Evolutionary conservation across 2,113 vertebrate species (phyloP).

Genomic region (Grammomys surdaster): DNA sequence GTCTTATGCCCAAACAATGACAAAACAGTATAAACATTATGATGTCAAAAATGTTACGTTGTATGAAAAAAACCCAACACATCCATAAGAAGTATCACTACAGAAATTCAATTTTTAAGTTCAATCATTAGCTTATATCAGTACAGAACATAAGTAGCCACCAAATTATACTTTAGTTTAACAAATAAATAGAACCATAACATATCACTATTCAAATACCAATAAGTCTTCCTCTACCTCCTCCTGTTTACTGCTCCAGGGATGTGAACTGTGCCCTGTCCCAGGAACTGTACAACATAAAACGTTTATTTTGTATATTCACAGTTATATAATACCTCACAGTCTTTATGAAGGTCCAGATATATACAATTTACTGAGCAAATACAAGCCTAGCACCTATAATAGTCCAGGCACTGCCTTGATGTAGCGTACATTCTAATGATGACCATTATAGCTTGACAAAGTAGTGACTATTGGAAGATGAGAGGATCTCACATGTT

Average conservation of each 20-base stretch:
- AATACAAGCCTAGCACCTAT: not conserved
- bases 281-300: not conserved
- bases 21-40: conserved; percentile 23
- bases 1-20: conserved; percentile 37
- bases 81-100: conserved; percentile 14
- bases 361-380: not conserved
- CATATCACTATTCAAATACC: not conserved
- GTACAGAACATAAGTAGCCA: not conserved
- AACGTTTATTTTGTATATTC: not conserved
- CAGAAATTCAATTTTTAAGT: conserved; percentile 41
- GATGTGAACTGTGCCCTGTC: not conserved
- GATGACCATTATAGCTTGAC: not conserved
- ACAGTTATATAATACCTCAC: not conserved
- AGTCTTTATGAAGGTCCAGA: conserved; percentile 47
- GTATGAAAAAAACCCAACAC: not conserved
- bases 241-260: not conserved
- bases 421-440: not conserved
- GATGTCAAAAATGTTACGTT: not conserved
- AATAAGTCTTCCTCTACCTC: not conserved
- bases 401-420: not conserved
- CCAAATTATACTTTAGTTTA: conserved; percentile 4
- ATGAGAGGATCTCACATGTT: conserved; percentile 48
- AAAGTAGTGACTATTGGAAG: not conserved
- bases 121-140: not conserved
- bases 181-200: conserved; percentile 21